Evolutionary conservation across 2,888 invertebrate species (phyloP).

Genomic region (Augiades crinisus): DNA sequence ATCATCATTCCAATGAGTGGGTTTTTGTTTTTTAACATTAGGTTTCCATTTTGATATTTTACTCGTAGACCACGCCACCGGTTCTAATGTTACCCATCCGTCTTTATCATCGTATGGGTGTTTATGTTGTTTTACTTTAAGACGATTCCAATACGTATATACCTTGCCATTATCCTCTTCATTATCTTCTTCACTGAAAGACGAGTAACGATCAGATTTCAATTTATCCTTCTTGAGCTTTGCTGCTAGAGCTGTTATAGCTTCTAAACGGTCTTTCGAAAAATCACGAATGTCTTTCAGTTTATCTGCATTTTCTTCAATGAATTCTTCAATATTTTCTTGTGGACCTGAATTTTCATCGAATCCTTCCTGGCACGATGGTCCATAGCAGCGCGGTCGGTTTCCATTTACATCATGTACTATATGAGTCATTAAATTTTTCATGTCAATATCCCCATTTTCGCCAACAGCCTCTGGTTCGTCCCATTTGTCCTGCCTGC

Average conservation of each 20-base stretch:
- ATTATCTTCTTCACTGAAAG: slow-evolving; percentile 39
- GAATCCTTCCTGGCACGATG: slow-evolving; percentile 67
- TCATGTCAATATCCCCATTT: slow-evolving; percentile 56
- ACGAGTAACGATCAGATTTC: slow-evolving; percentile 46
- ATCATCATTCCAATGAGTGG: slow-evolving; percentile 63
- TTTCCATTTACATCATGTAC: slow-evolving; percentile 61
- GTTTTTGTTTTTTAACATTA: slow-evolving; percentile 79
- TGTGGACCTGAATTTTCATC: slow-evolving; percentile 63
- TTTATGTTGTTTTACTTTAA: slow-evolving; percentile 79
- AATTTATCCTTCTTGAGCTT: slow-evolving; percentile 73
- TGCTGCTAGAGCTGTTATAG: slow-evolving; percentile 66
- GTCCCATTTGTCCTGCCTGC: slow-evolving; percentile 36
- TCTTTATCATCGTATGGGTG: slow-evolving; percentile 85
- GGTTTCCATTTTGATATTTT: slow-evolving; percentile 91
- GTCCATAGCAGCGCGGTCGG: slow-evolving; percentile 67
- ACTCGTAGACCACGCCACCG: slow-evolving; percentile 89
- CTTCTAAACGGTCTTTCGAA: slow-evolving; percentile 66
- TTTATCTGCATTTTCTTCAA: slow-evolving; percentile 80
- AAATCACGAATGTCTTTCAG: slow-evolving; percentile 69
- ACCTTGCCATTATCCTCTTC: slow-evolving; percentile 57
- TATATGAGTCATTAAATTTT: slow-evolving; percentile 68
- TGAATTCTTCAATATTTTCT: slow-evolving; percentile 82
- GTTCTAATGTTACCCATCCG: slow-evolving; percentile 90
- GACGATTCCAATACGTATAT: slow-evolving; percentile 73
- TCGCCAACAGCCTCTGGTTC: slow-evolving; percentile 37